phyloP scores from a whole-genome alignment of 2,888 invertebrate genomes.

The Melipona bicolor region DNA sequence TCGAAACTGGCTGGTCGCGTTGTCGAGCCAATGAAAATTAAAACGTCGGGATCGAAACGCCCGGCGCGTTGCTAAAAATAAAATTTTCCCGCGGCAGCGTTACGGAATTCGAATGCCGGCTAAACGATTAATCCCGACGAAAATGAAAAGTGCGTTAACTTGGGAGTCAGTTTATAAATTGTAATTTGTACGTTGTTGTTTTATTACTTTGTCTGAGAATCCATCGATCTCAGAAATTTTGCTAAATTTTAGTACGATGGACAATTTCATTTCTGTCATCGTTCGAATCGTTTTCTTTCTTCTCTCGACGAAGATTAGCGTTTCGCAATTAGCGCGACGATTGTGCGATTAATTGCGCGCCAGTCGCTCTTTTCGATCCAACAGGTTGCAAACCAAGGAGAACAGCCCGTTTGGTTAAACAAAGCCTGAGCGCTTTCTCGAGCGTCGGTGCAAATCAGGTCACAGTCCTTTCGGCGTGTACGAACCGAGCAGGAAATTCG shows the following conservation, averaged over 20 bases:
- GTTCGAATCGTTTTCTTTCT: neutral
- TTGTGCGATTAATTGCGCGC: conserved; percentile 63
- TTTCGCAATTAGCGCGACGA: conserved; percentile 36
- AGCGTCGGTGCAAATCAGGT: conserved; percentile 54
- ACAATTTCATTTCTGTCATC: too few species aligned
- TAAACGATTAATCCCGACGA: neutral
- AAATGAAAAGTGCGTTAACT: neutral
- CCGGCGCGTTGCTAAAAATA: conserved; percentile 27
- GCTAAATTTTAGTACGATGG: too few species aligned
- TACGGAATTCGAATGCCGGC: neutral
- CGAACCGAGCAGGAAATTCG: conserved; percentile 59
- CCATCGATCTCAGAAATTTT: too few species aligned
- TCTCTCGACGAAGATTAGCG: neutral
- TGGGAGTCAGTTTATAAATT: neutral
- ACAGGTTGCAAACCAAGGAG: conserved; percentile 58
- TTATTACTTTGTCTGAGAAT: neutral
- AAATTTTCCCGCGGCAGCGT: neutral
- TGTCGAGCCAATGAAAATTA: conserved; percentile 58
- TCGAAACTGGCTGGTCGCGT: conserved; percentile 33
- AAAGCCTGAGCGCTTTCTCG: conserved; percentile 36
- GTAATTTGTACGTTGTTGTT: neutral
- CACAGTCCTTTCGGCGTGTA: conserved; percentile 54
- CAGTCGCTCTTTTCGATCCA: conserved; percentile 53
- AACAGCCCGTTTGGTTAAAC: conserved; percentile 33
- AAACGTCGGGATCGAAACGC: conserved; percentile 39